Conservation (phyloP, 2,113 vertebrate genomes). For the Podilymbus podiceps region DNA sequence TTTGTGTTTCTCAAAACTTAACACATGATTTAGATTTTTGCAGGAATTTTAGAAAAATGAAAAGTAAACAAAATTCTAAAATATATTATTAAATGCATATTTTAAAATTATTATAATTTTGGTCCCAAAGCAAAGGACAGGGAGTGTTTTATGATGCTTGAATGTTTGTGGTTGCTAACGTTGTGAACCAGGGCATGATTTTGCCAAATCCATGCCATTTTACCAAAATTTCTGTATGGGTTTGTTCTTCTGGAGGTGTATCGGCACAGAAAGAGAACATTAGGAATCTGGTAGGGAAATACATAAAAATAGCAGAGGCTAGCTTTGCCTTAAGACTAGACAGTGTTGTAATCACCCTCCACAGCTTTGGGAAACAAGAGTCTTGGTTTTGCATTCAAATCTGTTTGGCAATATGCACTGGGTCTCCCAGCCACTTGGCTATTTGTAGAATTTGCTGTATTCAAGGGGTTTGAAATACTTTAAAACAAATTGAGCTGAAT, state of each 20-base stretch:
- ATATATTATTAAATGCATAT: not conserved
- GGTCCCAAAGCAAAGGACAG: not conserved
- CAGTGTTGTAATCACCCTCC: slow-evolving; percentile 11
- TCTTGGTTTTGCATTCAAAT: slow-evolving; percentile 63
- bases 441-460: slow-evolving; percentile 26
- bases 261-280: not conserved
- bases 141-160: not conserved
- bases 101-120: not conserved
- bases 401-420: slow-evolving; percentile 12
- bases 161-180: not conserved
- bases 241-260: not conserved
- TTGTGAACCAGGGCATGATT: not conserved
- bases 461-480: slow-evolving; percentile 54
- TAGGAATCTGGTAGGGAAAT: not conserved
- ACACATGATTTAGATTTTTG: not conserved
- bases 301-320: not conserved
- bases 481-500: slow-evolving; percentile 57
- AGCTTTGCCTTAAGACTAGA: slow-evolving; percentile 32
- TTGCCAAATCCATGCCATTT: not conserved
- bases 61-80: not conserved
- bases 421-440: slow-evolving; percentile 15
- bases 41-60: not conserved
- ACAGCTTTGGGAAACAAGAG: slow-evolving; percentile 38
- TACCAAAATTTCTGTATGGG: not conserved
- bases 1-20: not conserved